Percentiles rank a stretch among this genome's conserved stretches.
Conservation (phyloP, 1,140 invertebrate species). For the Anastrepha ludens region DNA sequence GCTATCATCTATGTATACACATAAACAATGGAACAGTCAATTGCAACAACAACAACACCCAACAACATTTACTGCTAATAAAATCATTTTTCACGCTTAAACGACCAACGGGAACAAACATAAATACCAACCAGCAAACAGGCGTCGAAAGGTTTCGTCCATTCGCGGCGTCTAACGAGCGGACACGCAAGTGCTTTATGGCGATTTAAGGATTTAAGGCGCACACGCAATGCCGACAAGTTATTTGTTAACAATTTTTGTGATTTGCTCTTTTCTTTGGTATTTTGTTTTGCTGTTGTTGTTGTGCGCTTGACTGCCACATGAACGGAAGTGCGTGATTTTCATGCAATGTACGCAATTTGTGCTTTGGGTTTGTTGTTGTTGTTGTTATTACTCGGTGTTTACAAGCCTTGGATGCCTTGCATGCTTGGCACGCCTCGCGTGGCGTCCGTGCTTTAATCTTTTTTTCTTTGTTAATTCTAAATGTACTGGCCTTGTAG, state of each 20-base stretch:
- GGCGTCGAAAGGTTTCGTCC: background rate
- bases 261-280: background rate
- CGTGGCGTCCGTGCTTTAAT: background rate
- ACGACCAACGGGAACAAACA: constrained; percentile 24
- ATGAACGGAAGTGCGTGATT: constrained; percentile 43
- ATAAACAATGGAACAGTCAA: constrained; percentile 6
- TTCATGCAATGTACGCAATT: constrained; percentile 37
- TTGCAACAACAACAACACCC: background rate
- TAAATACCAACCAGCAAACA: background rate
- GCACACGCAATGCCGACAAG: constrained; percentile 33
- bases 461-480: background rate
- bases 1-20: background rate
- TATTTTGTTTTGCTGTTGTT: background rate
- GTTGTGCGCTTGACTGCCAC: background rate
- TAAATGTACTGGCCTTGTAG: background rate
- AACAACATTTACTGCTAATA: constrained; percentile 13
- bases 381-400: background rate
- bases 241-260: constrained; percentile 45
- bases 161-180: background rate
- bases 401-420: background rate
- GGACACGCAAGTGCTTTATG: constrained; percentile 27
- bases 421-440: background rate
- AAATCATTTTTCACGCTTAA: constrained; percentile 28
- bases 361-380: background rate
- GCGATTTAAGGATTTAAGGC: constrained; percentile 43